Conservation (phyloP, 1,140 invertebrate species). For the Scaptomyza pallida region DNA sequence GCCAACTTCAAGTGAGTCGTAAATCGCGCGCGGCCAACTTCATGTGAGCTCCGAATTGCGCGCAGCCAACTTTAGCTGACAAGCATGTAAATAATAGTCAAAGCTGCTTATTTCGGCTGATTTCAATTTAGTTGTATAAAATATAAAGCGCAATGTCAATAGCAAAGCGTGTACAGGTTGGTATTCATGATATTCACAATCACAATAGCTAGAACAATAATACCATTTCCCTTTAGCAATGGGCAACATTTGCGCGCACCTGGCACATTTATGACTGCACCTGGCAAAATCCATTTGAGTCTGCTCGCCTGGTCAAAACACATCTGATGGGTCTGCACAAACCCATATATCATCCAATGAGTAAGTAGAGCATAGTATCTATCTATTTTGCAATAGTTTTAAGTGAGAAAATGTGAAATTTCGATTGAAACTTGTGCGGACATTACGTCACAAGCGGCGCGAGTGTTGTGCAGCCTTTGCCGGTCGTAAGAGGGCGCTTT, state of each 20-base stretch:
- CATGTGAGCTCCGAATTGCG: background rate
- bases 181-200: background rate
- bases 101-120: background rate
- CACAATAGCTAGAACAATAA: background rate
- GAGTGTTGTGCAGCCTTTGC: conserved; percentile 31
- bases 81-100: conserved; percentile 22
- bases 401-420: conserved; percentile 11
- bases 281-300: conserved; percentile 97
- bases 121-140: conserved; percentile 21
- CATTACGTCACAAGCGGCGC: conserved; percentile 65
- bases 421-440: background rate
- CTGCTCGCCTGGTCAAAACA: conserved; percentile 89
- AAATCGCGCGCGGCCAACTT: conserved; percentile 5
- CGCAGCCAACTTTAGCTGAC: conserved; percentile 8
- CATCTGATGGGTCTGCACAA: conserved; percentile 95
- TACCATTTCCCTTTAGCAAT: conserved; percentile 90
- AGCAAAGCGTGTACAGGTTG: conserved; percentile 83
- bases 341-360: conserved; percentile 95
- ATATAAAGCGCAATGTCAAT: conserved; percentile 75
- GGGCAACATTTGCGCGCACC: conserved; percentile 94
- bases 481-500: conserved; percentile 9
- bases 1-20: conserved; percentile 16
- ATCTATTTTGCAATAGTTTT: conserved; percentile 10
- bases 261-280: conserved; percentile 98
- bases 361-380: conserved; percentile 85